phyloP scores from a whole-genome alignment of 2,797 vertebrate species.

The Sylvia borin region DNA sequence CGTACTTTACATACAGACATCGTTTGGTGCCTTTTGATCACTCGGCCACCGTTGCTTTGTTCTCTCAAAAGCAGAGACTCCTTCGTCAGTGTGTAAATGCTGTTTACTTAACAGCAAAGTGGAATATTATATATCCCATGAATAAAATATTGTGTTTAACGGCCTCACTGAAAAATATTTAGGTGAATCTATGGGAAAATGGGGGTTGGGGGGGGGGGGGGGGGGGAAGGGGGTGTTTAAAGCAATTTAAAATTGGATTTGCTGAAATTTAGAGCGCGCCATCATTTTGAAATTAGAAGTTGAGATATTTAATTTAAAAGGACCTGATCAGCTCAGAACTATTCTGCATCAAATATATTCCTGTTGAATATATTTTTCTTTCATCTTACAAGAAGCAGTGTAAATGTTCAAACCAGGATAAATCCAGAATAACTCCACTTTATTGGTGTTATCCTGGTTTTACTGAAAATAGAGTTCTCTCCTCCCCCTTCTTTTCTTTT shows the following conservation, averaged over 20 bases:
- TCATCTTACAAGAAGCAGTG: background rate
- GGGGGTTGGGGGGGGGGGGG: background rate
- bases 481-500: background rate
- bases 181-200: background rate
- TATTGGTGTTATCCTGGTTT: background rate
- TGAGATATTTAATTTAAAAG: background rate
- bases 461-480: background rate
- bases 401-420: background rate
- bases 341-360: background rate
- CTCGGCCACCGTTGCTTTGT: constrained; percentile 3
- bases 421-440: background rate
- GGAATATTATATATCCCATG: background rate
- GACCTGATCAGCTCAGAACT: background rate
- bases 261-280: background rate
- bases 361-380: background rate
- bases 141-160: background rate
- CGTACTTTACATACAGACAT: background rate
- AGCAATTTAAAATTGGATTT: background rate
- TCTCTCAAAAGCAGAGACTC: constrained; percentile 13
- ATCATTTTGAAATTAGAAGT: background rate
- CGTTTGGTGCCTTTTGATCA: background rate
- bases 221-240: fast-evolving
- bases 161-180: background rate
- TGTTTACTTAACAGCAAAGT: background rate
- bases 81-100: background rate